phyloP scores from a whole-genome alignment of 2,113 vertebrate species.

The Mirza zaza region DNA sequence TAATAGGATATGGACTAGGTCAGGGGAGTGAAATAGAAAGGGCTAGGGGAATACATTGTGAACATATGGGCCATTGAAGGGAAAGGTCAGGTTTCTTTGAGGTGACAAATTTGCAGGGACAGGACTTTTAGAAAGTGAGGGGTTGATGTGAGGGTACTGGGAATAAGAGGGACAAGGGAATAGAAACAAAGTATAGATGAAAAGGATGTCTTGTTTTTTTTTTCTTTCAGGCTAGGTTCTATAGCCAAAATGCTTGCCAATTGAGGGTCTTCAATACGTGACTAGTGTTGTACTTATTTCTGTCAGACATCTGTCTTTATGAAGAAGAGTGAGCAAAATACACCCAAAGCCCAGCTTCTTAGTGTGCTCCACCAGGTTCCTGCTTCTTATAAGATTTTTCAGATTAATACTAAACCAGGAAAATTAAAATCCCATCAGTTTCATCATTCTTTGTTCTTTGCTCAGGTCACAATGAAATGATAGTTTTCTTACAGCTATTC shows the following conservation, averaged over 20 bases:
- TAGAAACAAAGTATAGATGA: slow-evolving; percentile 11
- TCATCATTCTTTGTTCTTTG: slow-evolving; percentile 45
- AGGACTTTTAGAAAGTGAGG: not conserved
- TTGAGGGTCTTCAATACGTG: not conserved
- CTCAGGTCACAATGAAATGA: slow-evolving; percentile 6
- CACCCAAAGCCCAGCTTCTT: not conserved
- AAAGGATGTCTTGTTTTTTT: not conserved
- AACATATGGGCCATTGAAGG: not conserved
- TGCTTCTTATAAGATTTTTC: slow-evolving; percentile 8
- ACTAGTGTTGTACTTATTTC: slow-evolving; percentile 14
- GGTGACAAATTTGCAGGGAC: not conserved
- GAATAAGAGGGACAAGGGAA: not conserved
- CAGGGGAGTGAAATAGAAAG: not conserved
- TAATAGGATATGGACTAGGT: not conserved
- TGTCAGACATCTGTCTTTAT: not conserved
- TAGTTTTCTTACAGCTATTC: slow-evolving; percentile 11
- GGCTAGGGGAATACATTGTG: not conserved
- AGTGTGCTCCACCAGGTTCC: not conserved
- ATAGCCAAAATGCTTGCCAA: not conserved
- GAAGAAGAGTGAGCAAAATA: not conserved
- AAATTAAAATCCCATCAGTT: slow-evolving; percentile 26
- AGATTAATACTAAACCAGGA: not conserved
- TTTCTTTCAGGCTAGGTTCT: not conserved
- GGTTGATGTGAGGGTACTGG: not conserved
- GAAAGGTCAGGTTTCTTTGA: not conserved